A percentile compares a stretch with the other conserved stretches of the same genome.
phyloP scores from a whole-genome alignment of 2,113 vertebrate species.

The Platycercus adscitus region DNA sequence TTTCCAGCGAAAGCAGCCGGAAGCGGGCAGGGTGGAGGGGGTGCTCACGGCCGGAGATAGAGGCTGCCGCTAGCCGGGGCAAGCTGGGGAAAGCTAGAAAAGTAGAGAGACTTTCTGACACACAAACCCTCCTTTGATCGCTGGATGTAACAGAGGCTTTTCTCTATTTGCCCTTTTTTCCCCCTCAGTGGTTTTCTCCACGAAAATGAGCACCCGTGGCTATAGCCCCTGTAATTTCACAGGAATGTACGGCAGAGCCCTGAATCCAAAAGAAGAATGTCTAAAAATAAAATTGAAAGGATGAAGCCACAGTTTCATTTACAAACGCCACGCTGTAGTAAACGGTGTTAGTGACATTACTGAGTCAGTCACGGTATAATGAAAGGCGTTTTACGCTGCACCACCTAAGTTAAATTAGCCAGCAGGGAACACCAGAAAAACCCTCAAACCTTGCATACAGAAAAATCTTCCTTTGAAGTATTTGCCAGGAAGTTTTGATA shows the following conservation, averaged over 20 bases:
- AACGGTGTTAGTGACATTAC: neutral
- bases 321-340: neutral
- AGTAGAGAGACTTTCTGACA: neutral
- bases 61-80: neutral
- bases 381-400: neutral
- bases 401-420: neutral
- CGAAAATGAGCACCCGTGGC: neutral
- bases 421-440: neutral
- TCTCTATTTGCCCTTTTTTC: neutral
- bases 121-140: neutral
- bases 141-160: neutral
- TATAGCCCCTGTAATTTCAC: slow-evolving; percentile 5
- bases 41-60: neutral
- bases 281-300: neutral
- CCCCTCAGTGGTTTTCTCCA: neutral
- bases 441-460: neutral
- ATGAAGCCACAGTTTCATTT: neutral
- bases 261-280: neutral
- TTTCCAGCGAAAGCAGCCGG: neutral
- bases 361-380: fast-evolving
- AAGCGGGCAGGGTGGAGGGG: neutral
- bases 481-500: neutral
- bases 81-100: neutral
- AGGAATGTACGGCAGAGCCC: slow-evolving; percentile 19
- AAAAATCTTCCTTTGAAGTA: neutral